Base-by-base conservation (phyloP, 2,113 vertebrate species). In the Myrmecophaga tridactyla region DNA sequence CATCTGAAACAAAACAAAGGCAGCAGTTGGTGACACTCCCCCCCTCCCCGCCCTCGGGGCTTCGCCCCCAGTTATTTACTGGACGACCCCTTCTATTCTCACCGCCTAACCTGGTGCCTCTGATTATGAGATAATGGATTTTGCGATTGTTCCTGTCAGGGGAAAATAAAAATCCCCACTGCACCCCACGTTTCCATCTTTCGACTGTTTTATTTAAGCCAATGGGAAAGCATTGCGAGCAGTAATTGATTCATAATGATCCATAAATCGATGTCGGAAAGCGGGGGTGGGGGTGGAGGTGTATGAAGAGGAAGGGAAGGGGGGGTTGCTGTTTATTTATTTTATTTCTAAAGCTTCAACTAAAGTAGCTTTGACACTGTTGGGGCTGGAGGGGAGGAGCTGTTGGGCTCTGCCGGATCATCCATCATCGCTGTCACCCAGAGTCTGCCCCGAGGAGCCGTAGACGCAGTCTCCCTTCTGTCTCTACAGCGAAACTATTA, bases 381-480 rank as follows among this genome's bases (percentile, higher is more conserved):
- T 70, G 98, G 98, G 99, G 99, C 98, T 98, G 98, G 98, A 99
- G 99, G 99, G 99, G 99, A 98, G 99, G 99, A 98, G 99, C 98
- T 99, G 99, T 98, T 98, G 99, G 98, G 99, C 98, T 98, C 98
- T 94, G 98, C 98, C 94, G 98, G 98, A 98, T 99, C 99, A 99
- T 99, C 99, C 99, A 99, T 99, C 99, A 99, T 99, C 98, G 98
- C 99, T 99, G 99, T 99, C 99, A 99, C 98, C 98, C 98, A 97
- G 98, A 98, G 99, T 99, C 99, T 99, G 98, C 99, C 99, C 99
- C 98, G 99, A 99, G 99, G 98, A 99, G 98, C 98, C 98, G 98
- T 97, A 98, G 98, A 98, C 98, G 99, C 99, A 99, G 98, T 98
- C 99, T 99, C 99, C 99, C 99, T 99, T 99, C 99, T 99, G 99